Base-by-base conservation (phyloP, 2,888 invertebrate genomes). In the Dermolepida albohirtum region DNA sequence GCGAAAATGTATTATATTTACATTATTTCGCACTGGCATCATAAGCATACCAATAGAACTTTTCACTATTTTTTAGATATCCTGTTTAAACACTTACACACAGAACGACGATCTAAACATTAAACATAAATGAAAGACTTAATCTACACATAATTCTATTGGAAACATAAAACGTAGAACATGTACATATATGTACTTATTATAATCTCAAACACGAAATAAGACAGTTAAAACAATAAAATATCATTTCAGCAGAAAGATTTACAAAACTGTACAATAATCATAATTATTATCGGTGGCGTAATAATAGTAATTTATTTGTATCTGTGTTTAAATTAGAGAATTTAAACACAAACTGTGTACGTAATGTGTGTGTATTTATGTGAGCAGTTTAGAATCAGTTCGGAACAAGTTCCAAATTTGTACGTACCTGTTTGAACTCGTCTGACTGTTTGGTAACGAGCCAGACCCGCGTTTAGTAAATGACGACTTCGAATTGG, bases 391-490 rank as follows among this genome's bases (percentile, higher is more conserved):
- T 27, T 57, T 44, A 27, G 29, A 34, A 10, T 10, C 29, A 1
- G 29, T 59, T 47, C 34, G 14, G 29, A 14, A 40, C 40, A 12
- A 54, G 16, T 54, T 54, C 40, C n/a, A 14, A 54, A 54, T 7
- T 16, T 10, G 12, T 59, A 70, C 74, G 64, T 75, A 83, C 84
- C 82, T 84, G 74, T 79, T 81, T 12, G 81, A 78, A 74, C 77
- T 79, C 70, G 74, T 79, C 72, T 81, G 81, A 68, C 78, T 78
- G 68, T 75, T 78, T 66, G 79, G 78, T 62, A 79, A 71, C 10
- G 82, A 80, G 11, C 78, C 79, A 11, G 82, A 83, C 67, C 82
- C 82, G 43, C 82, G 76, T 75, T 83, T 83, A 27, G 78, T 78
- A 54, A 81, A 74, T 11, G 80, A 79, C 75, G 79, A 81, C 72